Base-by-base conservation (phyloP, 2,888 invertebrate species). In the Leptarthrus brevirostris region DNA sequence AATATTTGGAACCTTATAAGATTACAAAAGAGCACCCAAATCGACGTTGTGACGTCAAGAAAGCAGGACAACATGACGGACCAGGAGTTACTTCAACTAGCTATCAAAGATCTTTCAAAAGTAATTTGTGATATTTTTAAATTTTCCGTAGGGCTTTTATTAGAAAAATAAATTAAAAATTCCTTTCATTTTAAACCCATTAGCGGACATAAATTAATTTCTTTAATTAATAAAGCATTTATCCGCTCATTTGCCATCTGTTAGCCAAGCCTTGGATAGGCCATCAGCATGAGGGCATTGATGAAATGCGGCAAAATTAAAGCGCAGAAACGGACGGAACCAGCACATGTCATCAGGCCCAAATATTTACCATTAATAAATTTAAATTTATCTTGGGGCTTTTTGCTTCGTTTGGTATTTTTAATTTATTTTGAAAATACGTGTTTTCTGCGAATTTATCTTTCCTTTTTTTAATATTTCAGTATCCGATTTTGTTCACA, bases 291-390 rank as follows among this genome's bases (percentile, higher is more conserved):
- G 36, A 36, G 58, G 58, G 34, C 44, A 16, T 64, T 44, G 44
- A 44, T 44, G 44, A 36, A 47, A 64, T 47, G 64, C 40, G 44
- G 64, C 64, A 64, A 64, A 64, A 40, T 47, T 64, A 64, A 64
- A 64, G 47, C 64, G 10, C 20, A 36, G 64, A 10, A 64, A 14
- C 47, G 16, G 36, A 44, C 24, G 20, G n/a, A 52, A 34, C 52
- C 52, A 30, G 49, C 69, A 69, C 24, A 52, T 69, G 52, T 69
- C 69, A 69, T 34, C 30, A 20, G n/a, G 52, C 52, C 69, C 69
- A 69, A 69, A 69, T 69, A 69, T 69, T 69, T 69, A 34, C 52
- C 69, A 30, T 69, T 34, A 52, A 69, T 69, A 69, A n/a, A 69
- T 69, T 69, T 69, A 30, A 69, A 69, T 69, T 69, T 69, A 69